phyloP scores from a whole-genome alignment of 2,797 vertebrate species.

The Oreortyx pictus region DNA sequence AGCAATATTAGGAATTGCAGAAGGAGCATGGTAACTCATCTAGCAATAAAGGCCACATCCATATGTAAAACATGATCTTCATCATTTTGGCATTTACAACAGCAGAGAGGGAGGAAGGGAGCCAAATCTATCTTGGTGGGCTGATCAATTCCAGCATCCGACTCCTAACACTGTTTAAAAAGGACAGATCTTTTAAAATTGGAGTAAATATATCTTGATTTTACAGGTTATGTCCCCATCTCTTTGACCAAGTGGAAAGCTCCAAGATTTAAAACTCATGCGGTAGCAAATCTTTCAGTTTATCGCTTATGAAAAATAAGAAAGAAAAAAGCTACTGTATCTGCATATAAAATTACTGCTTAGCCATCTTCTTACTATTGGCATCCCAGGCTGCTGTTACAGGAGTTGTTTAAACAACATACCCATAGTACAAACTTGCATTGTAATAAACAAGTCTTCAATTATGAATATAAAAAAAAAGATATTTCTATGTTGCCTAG shows the following conservation, averaged over 20 bases:
- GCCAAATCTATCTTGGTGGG: not conserved
- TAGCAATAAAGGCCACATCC: constrained; percentile 31
- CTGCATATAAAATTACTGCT: no score
- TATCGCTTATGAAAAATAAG: constrained; percentile 8
- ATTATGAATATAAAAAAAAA: not conserved
- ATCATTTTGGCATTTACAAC: constrained; percentile 9
- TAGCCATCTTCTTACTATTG: not conserved
- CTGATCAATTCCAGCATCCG: not conserved
- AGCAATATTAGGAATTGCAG: not conserved
- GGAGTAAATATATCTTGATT: constrained; percentile 20
- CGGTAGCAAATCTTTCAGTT: not conserved
- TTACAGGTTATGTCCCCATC: not conserved
- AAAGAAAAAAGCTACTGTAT: not conserved
- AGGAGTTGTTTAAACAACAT: not conserved
- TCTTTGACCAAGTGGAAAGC: not conserved
- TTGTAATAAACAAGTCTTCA: not conserved
- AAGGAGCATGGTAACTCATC: constrained; percentile 4
- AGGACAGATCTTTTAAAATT: not conserved
- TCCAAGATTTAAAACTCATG: not conserved
- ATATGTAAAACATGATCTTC: not conserved
- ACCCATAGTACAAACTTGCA: not conserved
- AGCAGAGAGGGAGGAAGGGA: not conserved
- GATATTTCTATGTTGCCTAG: not conserved
- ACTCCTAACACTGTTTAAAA: not conserved
- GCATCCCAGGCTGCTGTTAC: not conserved